Evolutionary conservation across 2,113 vertebrate species (phyloP).

Genomic region (Odobenus rosmarus): DNA sequence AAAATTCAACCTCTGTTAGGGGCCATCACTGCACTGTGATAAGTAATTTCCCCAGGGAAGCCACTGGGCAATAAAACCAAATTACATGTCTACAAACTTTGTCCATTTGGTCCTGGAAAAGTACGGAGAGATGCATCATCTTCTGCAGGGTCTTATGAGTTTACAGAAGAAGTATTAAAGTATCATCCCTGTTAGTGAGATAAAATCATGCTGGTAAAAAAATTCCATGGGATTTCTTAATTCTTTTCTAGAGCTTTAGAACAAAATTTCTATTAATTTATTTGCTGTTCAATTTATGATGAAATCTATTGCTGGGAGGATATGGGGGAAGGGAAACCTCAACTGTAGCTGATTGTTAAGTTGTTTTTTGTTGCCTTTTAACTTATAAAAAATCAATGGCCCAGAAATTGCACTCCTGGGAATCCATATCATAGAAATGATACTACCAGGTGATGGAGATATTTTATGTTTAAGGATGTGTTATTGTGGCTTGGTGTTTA

Average conservation of each 20-base stretch:
- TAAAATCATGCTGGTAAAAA: background rate
- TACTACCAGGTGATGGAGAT: background rate
- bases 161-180: background rate
- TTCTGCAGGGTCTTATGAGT: background rate
- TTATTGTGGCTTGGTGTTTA: background rate
- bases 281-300: background rate
- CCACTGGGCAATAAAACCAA: background rate
- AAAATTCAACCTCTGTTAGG: background rate
- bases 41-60: background rate
- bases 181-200: background rate
- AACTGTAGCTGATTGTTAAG: background rate
- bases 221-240: background rate
- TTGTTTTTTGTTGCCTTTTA: background rate
- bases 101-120: background rate
- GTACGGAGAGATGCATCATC: background rate
- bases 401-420: background rate
- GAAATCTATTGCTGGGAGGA: background rate
- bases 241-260: background rate
- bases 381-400: background rate
- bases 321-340: background rate
- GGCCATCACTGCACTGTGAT: background rate
- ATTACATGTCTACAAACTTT: background rate
- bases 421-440: background rate
- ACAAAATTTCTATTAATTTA: background rate
- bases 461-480: background rate